A percentile compares a stretch with the other conserved stretches of the same genome.
These are phyloP conservation scores for Aradophagus sp. DNA, from an alignment of 1,140 invertebrate genomes.

Conservation along the genomic window DNA sequence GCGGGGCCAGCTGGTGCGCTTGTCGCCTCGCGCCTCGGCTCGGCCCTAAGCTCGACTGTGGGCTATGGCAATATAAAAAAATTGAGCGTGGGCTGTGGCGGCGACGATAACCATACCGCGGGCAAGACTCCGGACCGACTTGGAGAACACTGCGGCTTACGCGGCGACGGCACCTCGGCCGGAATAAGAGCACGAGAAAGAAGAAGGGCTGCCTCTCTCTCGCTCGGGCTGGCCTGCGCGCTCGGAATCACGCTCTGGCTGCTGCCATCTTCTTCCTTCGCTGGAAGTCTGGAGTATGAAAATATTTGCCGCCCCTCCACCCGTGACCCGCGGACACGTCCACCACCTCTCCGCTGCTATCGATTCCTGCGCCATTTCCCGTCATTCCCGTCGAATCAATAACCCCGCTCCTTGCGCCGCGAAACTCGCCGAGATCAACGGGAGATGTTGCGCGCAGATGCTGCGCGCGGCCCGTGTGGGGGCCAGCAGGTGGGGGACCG, in stretches of 20 bases:
- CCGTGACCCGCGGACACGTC: conserved; percentile 51
- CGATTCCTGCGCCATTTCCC: conserved; percentile 74
- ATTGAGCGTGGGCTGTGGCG: conserved; percentile 7
- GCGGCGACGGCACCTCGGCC: conserved; percentile 33
- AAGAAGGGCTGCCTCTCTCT: conserved; percentile 48
- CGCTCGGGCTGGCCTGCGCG: conserved; percentile 60
- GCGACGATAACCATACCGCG: conserved; percentile 35
- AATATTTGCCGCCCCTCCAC: conserved; percentile 69
- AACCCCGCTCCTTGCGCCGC: conserved; percentile 59
- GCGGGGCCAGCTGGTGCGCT: too few species aligned
- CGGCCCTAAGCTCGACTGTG: conserved; percentile 9
- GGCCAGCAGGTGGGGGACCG: conserved; percentile 6
- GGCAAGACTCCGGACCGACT: conserved; percentile 42
- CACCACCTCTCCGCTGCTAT: conserved; percentile 69
- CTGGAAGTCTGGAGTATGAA: conserved; percentile 72
- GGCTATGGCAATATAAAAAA: conserved; percentile 19
- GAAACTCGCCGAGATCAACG: conserved; percentile 46
- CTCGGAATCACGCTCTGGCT: conserved; percentile 68
- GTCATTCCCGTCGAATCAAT: conserved; percentile 73
- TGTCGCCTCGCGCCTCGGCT: conserved; percentile 4
- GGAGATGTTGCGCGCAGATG: conserved; percentile 53
- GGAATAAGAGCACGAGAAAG: conserved; percentile 36
- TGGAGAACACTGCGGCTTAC: conserved; percentile 55
- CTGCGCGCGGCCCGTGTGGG: conserved; percentile 29
- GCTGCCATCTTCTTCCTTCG: conserved; percentile 73